These are phyloP conservation scores for Drosophila lacicola DNA, from an alignment of 2,888 invertebrate species.

Conservation along the genomic window DNA sequence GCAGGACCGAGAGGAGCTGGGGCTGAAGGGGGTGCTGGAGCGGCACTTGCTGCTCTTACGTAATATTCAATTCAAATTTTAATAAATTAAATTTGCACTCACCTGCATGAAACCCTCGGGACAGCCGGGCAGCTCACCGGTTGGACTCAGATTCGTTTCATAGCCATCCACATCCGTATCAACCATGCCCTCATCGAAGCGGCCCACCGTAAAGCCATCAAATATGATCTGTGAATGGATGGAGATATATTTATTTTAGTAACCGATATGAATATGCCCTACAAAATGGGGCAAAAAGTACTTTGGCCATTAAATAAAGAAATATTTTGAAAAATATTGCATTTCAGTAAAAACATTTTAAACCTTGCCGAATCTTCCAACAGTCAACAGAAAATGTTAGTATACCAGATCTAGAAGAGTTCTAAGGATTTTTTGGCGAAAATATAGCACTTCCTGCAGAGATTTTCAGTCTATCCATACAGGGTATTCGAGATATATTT, in stretches of 20 bases:
- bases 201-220: slow-evolving; percentile 94
- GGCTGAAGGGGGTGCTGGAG: not conserved
- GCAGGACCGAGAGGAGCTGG: not conserved
- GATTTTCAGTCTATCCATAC: too few relatives aligned
- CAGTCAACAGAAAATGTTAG: too few relatives aligned
- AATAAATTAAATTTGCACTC: slow-evolving; percentile 79
- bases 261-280: not conserved
- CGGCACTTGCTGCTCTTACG: slow-evolving; percentile 33
- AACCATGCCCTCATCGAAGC: slow-evolving; percentile 89
- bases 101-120: slow-evolving; percentile 95
- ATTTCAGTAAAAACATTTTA: not conserved
- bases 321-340: too few relatives aligned
- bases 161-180: slow-evolving; percentile 85
- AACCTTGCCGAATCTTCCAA: too few relatives aligned
- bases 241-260: slow-evolving; percentile 1
- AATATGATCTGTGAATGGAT: slow-evolving; percentile 88
- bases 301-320: too few relatives aligned
- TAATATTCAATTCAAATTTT: slow-evolving; percentile 70
- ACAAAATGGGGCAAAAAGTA: too few relatives aligned
- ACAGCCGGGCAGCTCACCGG: slow-evolving; percentile 90
- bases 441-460: too few relatives aligned
- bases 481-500: slow-evolving; percentile 50
- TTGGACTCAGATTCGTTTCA: slow-evolving; percentile 84
- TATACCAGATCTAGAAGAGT: too few relatives aligned
- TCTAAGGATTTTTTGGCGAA: too few relatives aligned